Evolutionary conservation across 2,888 invertebrate genomes (phyloP), one percentile per base, ranked within the genome.

Genomic region (Patella ulyssiponensis): DNA sequence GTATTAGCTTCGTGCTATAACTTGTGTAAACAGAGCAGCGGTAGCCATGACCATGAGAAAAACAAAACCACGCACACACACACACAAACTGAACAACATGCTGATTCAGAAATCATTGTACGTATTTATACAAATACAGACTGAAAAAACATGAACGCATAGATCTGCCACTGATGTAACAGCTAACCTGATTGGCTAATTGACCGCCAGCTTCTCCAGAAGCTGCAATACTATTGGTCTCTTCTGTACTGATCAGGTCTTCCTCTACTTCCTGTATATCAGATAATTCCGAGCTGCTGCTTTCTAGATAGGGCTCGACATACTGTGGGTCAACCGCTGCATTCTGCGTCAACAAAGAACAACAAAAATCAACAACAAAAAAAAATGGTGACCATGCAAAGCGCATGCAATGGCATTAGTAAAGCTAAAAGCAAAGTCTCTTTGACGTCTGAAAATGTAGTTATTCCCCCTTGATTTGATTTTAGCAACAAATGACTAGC

Each of bases 181-280:
- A 71, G 71, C 77, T 77, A 77, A 77, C 77, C 77, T 77, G 77
- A 77, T 74, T 73, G 77, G 73, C 71, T 51, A 56, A 52, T 52
- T 76, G 64, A 64, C 20, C 64, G 64, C 64, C 64, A 64, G 23
- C 23, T 64, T 64, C 64, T 23, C 64, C 64, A 64, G 64, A 23
- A 79, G 56, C 74, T 77, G 79, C 71, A 52, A 75, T 83, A 69
- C 81, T 80, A 82, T 81, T 81, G 81, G 83, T 73, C 71, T 82
- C 82, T 69, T 82, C 83, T 71, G 79, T 81, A 79, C 83, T 84
- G 75, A 87, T 83, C 58, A 86, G 86, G 73, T 91, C 91, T 84
- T 92, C 92, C 74, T 91, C 91, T 81, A 92, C 92, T 86, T 92
- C 92, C 56, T 91, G 92, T 80, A 92, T 92, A 86, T 92, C 92